Conservation (phyloP, 2,113 vertebrate species). For the Melanerpes formicivorus region DNA sequence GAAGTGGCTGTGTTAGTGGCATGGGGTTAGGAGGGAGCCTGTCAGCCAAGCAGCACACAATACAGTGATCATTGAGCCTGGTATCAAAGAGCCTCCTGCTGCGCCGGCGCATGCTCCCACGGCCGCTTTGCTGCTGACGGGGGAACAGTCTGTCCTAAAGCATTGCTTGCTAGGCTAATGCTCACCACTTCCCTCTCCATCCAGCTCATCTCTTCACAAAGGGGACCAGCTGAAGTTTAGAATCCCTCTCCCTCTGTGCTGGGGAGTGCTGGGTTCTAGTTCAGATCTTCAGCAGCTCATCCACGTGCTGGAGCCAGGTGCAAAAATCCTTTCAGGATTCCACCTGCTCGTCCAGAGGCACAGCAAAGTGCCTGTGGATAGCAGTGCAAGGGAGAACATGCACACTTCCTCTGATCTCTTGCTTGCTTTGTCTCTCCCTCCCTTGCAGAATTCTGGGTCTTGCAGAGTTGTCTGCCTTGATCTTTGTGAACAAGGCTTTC, state of each 20-base stretch:
- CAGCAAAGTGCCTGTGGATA: background rate
- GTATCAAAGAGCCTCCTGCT: background rate
- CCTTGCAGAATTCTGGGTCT: background rate
- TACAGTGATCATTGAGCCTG: background rate
- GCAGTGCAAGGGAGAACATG: background rate
- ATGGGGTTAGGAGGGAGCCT: background rate
- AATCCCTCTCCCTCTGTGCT: background rate
- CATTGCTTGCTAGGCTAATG: background rate
- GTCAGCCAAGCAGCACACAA: background rate
- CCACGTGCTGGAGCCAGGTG: rapidly evolving
- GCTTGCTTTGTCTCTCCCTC: background rate
- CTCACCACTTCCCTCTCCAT: background rate
- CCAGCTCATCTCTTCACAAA: background rate
- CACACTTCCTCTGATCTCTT: background rate
- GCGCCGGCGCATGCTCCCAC: background rate
- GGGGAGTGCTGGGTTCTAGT: background rate
- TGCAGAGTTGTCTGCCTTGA: background rate
- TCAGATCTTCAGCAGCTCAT: background rate
- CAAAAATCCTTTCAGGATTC: background rate
- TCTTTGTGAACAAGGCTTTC: background rate
- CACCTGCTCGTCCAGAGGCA: background rate
- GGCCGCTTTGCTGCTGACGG: background rate
- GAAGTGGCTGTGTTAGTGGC: rapidly evolving
- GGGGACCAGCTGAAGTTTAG: background rate
- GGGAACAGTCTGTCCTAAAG: background rate